phyloP scores from a whole-genome alignment of 2,797 vertebrate species.

The Anomalospiza imberbis region DNA sequence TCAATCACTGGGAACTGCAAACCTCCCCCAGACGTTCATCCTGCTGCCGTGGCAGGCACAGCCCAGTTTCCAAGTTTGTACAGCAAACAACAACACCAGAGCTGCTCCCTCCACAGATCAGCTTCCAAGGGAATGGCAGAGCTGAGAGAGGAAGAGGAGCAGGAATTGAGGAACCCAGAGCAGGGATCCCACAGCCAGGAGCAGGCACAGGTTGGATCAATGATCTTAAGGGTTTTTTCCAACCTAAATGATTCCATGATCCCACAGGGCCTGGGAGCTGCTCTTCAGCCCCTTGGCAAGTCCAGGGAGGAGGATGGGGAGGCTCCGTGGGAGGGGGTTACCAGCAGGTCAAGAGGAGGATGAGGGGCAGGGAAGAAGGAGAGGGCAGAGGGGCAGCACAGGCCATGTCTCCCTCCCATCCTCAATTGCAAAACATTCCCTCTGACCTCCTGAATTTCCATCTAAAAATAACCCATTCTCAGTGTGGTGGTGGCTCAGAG shows the following conservation, averaged over 20 bases:
- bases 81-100: conserved; percentile 6
- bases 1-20: conserved; percentile 18
- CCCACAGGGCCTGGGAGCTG: background rate
- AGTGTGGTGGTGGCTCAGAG: rapidly evolving
- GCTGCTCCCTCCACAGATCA: background rate
- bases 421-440: conserved; percentile 21
- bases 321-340: background rate
- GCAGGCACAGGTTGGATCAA: background rate
- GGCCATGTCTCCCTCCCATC: background rate
- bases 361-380: background rate
- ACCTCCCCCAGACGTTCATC: background rate
- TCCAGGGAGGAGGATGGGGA: background rate
- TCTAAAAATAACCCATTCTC: background rate
- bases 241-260: background rate
- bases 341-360: background rate
- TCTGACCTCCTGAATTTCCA: background rate
- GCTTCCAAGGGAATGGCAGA: background rate
- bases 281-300: background rate
- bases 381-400: background rate
- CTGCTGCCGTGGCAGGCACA: background rate
- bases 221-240: background rate
- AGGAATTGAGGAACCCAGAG: background rate
- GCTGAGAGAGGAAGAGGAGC: background rate
- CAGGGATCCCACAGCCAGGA: rapidly evolving
- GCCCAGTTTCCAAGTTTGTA: background rate